Percentiles rank a stretch among this genome's conserved stretches.
These are phyloP conservation scores for Ctenodactylus gundi DNA, from an alignment of 2,113 vertebrate genomes.

Conservation along the genomic window DNA sequence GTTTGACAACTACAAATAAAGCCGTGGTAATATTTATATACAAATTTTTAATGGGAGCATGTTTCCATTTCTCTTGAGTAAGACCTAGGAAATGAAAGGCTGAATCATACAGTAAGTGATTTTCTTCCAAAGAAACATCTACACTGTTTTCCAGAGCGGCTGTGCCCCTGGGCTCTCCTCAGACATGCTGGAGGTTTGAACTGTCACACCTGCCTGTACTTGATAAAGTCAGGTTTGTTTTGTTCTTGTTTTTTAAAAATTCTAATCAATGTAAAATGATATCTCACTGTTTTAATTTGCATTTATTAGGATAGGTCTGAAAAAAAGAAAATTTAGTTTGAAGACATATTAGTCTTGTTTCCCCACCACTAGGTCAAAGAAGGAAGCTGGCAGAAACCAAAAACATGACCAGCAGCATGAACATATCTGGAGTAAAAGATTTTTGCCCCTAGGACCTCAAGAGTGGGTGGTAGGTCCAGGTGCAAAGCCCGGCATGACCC, in stretches of 20 bases:
- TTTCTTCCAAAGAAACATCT: background rate
- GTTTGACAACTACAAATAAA: background rate
- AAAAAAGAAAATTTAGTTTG: background rate
- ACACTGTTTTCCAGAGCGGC: background rate
- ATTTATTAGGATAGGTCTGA: background rate
- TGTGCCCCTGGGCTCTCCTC: background rate
- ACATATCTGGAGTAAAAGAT: no score
- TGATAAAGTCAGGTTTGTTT: background rate
- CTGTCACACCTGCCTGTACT: background rate
- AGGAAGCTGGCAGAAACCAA: no score
- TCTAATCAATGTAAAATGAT: background rate
- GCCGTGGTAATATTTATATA: background rate
- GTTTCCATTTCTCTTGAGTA: background rate
- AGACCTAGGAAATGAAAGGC: background rate
- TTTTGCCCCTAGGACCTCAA: no score
- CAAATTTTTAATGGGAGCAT: background rate
- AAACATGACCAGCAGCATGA: no score
- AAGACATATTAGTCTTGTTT: background rate
- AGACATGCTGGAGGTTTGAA: no score
- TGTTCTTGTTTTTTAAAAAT: background rate
- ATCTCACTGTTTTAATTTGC: conserved; percentile 8
- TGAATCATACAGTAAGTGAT: background rate
- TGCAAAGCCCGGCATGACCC: no score
- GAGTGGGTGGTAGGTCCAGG: no score
- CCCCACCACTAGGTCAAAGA: no score